Evolutionary conservation across 2,797 vertebrate species (phyloP).

Genomic region (Sternarchorhynchus goeldii): DNA sequence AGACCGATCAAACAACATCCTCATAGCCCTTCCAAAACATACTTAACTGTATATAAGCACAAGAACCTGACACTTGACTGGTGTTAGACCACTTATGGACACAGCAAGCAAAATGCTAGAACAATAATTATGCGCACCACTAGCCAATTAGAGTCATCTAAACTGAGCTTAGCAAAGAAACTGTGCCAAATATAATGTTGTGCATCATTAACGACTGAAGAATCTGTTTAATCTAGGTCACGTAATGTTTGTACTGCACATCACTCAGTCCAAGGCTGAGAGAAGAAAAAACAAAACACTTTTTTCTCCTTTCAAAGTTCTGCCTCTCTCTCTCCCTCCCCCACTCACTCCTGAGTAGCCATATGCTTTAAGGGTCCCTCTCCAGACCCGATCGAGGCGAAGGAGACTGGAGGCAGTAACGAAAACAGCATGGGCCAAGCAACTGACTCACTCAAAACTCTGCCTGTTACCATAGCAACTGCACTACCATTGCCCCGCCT

Average conservation of each 20-base stretch:
- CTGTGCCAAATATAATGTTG: not conserved
- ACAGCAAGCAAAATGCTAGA: not conserved
- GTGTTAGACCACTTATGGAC: not conserved
- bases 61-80: not conserved
- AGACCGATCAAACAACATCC: not conserved
- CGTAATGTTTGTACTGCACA: not conserved
- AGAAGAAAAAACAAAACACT: not conserved
- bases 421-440: constrained; percentile 41
- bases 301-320: not conserved
- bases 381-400: constrained; percentile 40
- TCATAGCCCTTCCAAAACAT: too few species aligned
- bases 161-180: not conserved
- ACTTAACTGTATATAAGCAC: not conserved
- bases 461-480: constrained; percentile 57
- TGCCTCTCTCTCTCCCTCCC: not conserved
- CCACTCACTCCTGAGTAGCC: constrained; percentile 12
- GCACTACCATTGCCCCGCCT: constrained; percentile 13
- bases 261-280: not conserved
- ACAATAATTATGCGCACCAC: not conserved
- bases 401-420: constrained; percentile 37
- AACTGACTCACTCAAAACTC: constrained; percentile 42
- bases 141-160: constrained; percentile 16
- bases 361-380: constrained; percentile 30
- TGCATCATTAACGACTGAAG: constrained; percentile 31
- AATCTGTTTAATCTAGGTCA: constrained; percentile 8